Conservation (phyloP, 2,888 invertebrate species). For the Deilephila porcellus region DNA sequence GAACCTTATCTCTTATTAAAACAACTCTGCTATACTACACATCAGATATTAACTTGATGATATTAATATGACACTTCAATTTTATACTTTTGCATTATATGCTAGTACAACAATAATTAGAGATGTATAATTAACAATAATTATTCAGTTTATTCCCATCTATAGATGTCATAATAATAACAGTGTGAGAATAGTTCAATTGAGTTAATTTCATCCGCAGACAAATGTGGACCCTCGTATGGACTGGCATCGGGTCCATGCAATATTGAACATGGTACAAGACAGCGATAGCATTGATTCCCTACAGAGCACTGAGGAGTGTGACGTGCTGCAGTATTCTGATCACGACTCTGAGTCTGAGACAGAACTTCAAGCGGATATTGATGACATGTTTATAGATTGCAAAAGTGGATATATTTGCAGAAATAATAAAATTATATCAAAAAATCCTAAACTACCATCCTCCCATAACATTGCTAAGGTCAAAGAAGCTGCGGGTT, state of each 20-base stretch:
- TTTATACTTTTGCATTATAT: not conserved
- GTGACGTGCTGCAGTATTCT: conserved; percentile 69
- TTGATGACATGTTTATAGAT: conserved; percentile 60
- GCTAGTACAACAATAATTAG: not conserved
- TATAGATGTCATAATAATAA: conserved; percentile 19
- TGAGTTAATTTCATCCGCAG: conserved; percentile 81
- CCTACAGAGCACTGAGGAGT: conserved; percentile 72
- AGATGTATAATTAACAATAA: not conserved
- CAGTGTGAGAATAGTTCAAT: conserved; percentile 71
- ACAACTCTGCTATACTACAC: conserved; percentile 39
- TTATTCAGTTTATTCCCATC: not conserved
- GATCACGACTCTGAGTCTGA: conserved; percentile 77
- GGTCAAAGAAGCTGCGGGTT: conserved; percentile 51
- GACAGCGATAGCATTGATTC: conserved; percentile 76
- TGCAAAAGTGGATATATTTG: conserved; percentile 66
- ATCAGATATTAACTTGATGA: conserved; percentile 39
- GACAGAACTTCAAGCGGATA: conserved; percentile 62
- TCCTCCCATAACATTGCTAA: conserved; percentile 47
- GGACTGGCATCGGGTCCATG: conserved; percentile 81
- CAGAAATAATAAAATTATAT: conserved; percentile 60
- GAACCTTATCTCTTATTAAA: conserved; percentile 43
- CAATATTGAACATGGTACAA: conserved; percentile 78
- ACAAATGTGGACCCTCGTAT: conserved; percentile 79
- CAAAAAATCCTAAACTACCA: conserved; percentile 59
- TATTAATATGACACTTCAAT: conserved; percentile 55